phyloP scores from a whole-genome alignment of 2,113 vertebrate genomes.

The Craseonycteris thonglongyai region DNA sequence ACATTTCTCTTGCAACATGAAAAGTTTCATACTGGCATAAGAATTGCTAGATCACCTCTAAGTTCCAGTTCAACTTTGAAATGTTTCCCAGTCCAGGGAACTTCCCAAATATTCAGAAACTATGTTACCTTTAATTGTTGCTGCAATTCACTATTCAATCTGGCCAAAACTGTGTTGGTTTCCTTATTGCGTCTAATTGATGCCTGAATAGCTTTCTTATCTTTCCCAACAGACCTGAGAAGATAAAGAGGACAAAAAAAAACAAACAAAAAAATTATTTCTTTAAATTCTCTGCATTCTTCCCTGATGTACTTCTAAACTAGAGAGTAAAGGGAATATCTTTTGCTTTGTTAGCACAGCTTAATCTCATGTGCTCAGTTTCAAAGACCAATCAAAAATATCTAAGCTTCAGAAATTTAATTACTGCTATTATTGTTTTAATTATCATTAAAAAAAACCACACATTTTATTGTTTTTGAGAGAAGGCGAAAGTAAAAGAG shows the following conservation, averaged over 20 bases:
- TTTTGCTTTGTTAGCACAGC: background rate
- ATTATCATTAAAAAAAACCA: no score
- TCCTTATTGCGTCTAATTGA: slow-evolving; percentile 99
- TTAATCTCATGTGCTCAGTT: background rate
- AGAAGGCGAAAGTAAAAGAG: no score
- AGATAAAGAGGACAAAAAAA: slow-evolving; percentile 50
- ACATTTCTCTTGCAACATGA: background rate
- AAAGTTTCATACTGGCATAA: background rate
- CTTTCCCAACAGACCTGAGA: slow-evolving; percentile 94
- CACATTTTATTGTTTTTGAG: no score
- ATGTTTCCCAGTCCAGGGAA: background rate
- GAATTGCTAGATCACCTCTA: background rate
- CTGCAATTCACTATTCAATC: slow-evolving; percentile 98
- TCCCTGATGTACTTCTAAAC: background rate
- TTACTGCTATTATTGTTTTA: background rate
- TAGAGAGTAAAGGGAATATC: background rate
- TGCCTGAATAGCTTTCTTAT: slow-evolving; percentile 98
- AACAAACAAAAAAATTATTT: background rate
- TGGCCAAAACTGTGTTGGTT: slow-evolving; percentile 97
- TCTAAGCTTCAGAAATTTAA: background rate
- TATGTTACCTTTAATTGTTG: slow-evolving; percentile 94
- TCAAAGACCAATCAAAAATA: background rate
- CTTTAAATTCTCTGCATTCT: slow-evolving; percentile 1
- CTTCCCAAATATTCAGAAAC: background rate
- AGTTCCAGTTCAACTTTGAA: background rate